Conservation (phyloP, 2,797 vertebrate species). For the Lepilemur ruficaudatus region DNA sequence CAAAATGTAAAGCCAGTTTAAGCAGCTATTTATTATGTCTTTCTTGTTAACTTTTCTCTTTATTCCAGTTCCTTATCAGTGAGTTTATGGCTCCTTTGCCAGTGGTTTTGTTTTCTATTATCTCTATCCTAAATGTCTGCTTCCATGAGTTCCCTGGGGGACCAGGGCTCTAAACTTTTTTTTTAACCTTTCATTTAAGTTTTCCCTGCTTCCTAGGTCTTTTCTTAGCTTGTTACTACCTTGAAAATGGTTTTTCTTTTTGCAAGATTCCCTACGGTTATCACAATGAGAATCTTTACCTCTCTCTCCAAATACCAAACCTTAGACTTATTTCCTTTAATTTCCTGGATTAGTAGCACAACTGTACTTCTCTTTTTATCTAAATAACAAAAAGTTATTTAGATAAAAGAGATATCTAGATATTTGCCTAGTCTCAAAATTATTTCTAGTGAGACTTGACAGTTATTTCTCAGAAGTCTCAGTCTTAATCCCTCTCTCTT, state of each 20-base stretch:
- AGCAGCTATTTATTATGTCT: conserved; percentile 3
- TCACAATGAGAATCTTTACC: not conserved
- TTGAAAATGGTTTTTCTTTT: not conserved
- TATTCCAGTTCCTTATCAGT: conserved; percentile 9
- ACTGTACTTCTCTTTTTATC: not conserved
- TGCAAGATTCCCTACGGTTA: not conserved
- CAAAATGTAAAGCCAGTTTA: not conserved
- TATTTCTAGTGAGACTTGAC: not conserved
- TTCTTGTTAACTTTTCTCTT: not conserved
- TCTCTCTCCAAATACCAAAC: conserved; percentile 9
- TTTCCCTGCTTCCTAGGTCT: not conserved
- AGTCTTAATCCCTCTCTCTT: not conserved
- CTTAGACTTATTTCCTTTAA: not conserved
- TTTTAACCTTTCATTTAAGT: not conserved
- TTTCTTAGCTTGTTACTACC: conserved; percentile 22
- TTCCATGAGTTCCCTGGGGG: not conserved
- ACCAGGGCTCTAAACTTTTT: not conserved
- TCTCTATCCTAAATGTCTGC: not conserved
- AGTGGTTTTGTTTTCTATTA: conserved; percentile 31
- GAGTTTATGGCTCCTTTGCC: conserved; percentile 6
- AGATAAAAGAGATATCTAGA: too few relatives aligned
- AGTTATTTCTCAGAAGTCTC: not conserved
- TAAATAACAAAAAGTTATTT: conserved; percentile 4
- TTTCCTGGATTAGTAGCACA: not conserved
- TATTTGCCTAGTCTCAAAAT: not conserved